Evolutionary conservation across 1,140 invertebrate genomes (phyloP).

Genomic region (Lerema accius): DNA sequence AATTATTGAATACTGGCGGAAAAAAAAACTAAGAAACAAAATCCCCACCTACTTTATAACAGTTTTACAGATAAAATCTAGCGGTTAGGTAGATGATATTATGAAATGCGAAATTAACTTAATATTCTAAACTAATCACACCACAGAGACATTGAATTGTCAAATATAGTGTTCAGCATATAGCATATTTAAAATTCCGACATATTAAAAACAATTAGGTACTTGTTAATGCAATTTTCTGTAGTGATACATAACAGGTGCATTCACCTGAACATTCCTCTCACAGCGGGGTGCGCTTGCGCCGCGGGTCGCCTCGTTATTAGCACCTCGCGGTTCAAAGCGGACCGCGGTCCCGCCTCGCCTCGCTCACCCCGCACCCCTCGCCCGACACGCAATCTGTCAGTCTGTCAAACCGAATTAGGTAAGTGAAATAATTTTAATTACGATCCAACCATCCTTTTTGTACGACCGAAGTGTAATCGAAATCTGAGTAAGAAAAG

Average conservation of each 20-base stretch:
- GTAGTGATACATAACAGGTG: conserved; percentile 3
- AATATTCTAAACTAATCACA: no score
- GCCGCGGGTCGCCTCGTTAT: conserved; percentile 76
- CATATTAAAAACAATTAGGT: no score
- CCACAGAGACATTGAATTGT: no score
- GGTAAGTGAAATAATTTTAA: conserved; percentile 73
- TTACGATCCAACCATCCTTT: conserved; percentile 45
- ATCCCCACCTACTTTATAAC: no score
- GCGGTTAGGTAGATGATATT: no score
- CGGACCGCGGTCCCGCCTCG: conserved; percentile 47
- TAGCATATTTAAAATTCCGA: no score
- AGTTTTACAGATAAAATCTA: no score
- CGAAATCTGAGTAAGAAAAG: conserved; percentile 12
- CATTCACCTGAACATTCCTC: conserved; percentile 53
- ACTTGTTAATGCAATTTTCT: no score
- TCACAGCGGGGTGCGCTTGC: conserved; percentile 65
- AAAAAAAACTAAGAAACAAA: no score
- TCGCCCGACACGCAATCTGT: conserved; percentile 49
- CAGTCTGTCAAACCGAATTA: conserved; percentile 63
- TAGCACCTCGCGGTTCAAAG: conserved; percentile 77
- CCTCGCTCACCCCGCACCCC: conserved; percentile 26
- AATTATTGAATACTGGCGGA: no score
- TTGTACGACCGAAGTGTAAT: conserved; percentile 24
- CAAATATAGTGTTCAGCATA: no score
- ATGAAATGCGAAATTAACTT: no score